Evolutionary conservation across 1,140 invertebrate species (phyloP), one percentile per base, ranked within the genome.

Genomic region (Cydia amplana): DNA sequence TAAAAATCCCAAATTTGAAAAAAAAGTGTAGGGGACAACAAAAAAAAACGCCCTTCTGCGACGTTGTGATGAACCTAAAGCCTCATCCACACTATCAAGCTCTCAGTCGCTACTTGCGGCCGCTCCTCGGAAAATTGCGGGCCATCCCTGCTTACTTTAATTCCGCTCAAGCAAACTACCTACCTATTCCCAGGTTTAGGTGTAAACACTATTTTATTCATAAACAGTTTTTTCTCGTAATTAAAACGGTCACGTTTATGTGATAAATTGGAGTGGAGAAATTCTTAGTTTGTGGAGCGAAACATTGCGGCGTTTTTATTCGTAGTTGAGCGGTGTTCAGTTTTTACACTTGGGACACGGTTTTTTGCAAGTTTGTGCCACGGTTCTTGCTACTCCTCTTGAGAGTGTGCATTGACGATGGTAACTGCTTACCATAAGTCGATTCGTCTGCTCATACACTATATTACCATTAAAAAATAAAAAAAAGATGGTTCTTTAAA

Each of bases 201-300:
- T 60, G 55, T 51, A 51, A 60, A 60, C 55, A 60, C 2, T 60
- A 60, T 23, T 60, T 60, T 60, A 60, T 60, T 60, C 55, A 60
- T 60, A 60, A 60, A 60, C 55, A 60, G 55, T 60, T 60, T 60
- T 60, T 60, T 60, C 55, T 60, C 55, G 55, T 60, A 60, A 60
- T 60, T 60, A 60, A 60, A 60, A 60, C 20, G 55, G 55, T 20
- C 23, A n/a, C 18, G 55, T 20, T 23, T 23, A 60, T 23, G 55
- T 60, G 55, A 60, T 60, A 60, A 60, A 60, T 60, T 60, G 20
- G 18, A 60, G 55, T 23, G 55, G 20, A 60, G 51, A 23, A 60
- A 23, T 60, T 60, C 55, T 60, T 60, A n/a, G 55, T 60, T 60
- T 60, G 20, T 60, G 55, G 18, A 23, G 20, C 20, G 3, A 60